Evolutionary conservation across 2,113 vertebrate species (phyloP).

Genomic region (Actenoides lindsayi): DNA sequence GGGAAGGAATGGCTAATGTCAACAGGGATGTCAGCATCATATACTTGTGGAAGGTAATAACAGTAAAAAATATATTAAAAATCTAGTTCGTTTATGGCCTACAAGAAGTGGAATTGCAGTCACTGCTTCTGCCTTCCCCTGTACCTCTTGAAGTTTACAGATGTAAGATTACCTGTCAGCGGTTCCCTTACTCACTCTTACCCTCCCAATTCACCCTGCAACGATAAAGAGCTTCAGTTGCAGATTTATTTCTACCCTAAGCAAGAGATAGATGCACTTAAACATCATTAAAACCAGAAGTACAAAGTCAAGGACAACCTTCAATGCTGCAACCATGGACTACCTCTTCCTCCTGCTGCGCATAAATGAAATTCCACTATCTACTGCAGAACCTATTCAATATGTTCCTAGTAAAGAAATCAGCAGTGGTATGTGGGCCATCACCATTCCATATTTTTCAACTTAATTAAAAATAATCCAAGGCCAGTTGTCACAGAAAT

Average conservation of each 20-base stretch:
- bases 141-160: neutral
- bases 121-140: neutral
- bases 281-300: neutral
- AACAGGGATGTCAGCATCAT: neutral
- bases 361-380: neutral
- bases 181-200: neutral
- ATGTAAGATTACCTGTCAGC: neutral
- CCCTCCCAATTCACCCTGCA: neutral
- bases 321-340: neutral
- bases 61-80: neutral
- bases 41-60: neutral
- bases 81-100: neutral
- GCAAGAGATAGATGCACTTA: neutral
- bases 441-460: neutral
- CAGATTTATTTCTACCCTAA: neutral
- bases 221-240: neutral
- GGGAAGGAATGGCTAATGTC: neutral
- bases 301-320: neutral
- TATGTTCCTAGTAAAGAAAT: neutral
- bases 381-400: neutral
- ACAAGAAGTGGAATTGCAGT: neutral
- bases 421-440: neutral
- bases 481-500: slow-evolving; percentile 3
- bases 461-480: slow-evolving; percentile 43
- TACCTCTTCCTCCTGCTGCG: neutral